Evolutionary conservation across 2,113 vertebrate species (phyloP), one percentile per base, ranked within the genome.

Genomic region (Calonectris borealis): DNA sequence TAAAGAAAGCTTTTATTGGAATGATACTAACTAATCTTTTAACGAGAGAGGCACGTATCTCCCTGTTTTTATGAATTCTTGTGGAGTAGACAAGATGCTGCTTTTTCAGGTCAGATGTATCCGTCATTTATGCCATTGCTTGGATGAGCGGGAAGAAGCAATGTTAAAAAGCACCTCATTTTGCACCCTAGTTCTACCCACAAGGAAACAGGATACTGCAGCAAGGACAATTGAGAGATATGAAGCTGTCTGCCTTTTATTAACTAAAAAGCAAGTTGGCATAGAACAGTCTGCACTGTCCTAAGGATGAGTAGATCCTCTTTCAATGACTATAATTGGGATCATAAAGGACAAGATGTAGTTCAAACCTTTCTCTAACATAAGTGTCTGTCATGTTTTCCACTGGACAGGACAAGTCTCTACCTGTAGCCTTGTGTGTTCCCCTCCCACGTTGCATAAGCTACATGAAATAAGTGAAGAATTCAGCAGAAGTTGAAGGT

Each of bases 241-340:
- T 17, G 17, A 38, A 44, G 36, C 12, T 27, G 10, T 31, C 26
- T 68, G 32, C 7, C 6, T 61, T 57, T 78, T 65, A 27, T 29
- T 34, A 66, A 18, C 14, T 16, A 13, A 22, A 36, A 44, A 52
- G 1, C 1, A 42, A 3, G 0, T 6, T 85, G 16, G 2, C 1
- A 0, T 32, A 31, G 24, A 73, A 61, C 21, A 54, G 4, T 16
- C 27, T 66, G 8, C 5, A 13, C 10, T 44, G 4, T 40, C 16
- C 9, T 26, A 51, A 77, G 34, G 8, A 44, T 55, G 32, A 69
- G 32, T 12, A 72, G 13, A 60, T 77, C 6, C 5, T 64, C 7
- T 52, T 76, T 49, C 16, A 44, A 2, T 2, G 10, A 44, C 8
- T 24, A 6, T 31, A 62, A 31, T 14, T 36, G 5, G 7, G 19